phyloP scores from a whole-genome alignment of 1,140 invertebrate species.

The Bombus superbus region DNA sequence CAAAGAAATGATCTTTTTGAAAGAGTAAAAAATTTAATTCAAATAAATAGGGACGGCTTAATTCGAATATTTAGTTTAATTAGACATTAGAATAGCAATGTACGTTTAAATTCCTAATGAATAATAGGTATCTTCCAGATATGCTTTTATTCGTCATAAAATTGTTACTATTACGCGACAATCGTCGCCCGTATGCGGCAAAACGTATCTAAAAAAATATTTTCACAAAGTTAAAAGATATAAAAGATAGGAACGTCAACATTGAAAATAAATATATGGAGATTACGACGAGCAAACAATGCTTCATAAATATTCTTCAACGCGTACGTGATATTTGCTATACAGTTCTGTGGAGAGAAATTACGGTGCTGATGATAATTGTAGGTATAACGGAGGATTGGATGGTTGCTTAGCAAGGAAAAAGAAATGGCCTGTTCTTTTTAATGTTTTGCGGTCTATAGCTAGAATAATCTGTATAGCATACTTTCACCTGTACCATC shows the following conservation, averaged over 20 bases:
- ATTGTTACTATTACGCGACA: too few species aligned
- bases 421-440: background rate
- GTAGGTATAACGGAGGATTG: background rate
- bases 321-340: too few species aligned
- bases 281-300: background rate
- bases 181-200: background rate
- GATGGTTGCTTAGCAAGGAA: background rate
- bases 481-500: slow-evolving; percentile 13
- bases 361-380: background rate
- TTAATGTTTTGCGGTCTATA: background rate
- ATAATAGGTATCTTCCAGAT: too few species aligned
- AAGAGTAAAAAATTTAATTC: too few species aligned
- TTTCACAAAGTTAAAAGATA: background rate
- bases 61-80: too few species aligned
- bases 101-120: too few species aligned
- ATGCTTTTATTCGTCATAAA: too few species aligned
- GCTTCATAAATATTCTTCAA: slow-evolving; percentile 8
- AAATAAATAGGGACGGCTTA: background rate
- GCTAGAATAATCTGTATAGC: background rate
- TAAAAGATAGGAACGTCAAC: background rate
- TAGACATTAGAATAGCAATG: too few species aligned
- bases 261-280: background rate
- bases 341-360: background rate
- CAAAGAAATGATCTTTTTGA: background rate
- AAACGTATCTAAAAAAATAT: background rate